Evolutionary conservation across 2,888 invertebrate genomes (phyloP), one percentile per base, ranked within the genome.

Genomic region (Drosophila recens): DNA sequence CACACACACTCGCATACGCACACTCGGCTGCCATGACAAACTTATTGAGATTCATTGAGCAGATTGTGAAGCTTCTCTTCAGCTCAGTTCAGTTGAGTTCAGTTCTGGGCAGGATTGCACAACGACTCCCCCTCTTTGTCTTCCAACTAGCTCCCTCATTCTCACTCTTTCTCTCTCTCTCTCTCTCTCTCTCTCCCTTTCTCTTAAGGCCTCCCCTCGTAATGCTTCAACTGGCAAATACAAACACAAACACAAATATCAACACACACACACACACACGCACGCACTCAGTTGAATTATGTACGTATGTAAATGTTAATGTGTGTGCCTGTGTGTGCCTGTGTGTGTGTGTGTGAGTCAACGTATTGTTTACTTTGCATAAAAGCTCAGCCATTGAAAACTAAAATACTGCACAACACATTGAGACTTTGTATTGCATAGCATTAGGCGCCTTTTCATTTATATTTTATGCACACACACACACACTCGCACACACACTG

Each of bases 341-440:
- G 30, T 46, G 56, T 43, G 33, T 40, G 17, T 48, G 38, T 63
- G 49, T 49, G 34, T 34, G 10, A 36, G 72, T 48, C 53, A 58
- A 66, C 9, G 62, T 67, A 56, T 65, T 83, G 82, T 88, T 84
- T 88, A 71, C 79, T 81, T 89, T 87, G 87, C 87, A 87, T 89
- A 87, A 87, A 87, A 83, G 87, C 89, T 83, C 74, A 81, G 77
- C 67, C 87, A 89, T 87, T 87, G 89, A 84, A 89, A 89, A 89
- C 89, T 89, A 84, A 89, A 85, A 87, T 84, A 84, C 80, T 89
- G 87, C 84, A 89, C 82, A 87, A 68, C 80, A 86, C 86, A 83
- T 73, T 73, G 82, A 82, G 82, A 85, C 86, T 80, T 82, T 82
- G 78, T 88, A 80, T 78, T 86, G 83, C 86, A 72, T 58, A 58